phyloP scores from a whole-genome alignment of 1,140 invertebrate genomes.

The Leptonema lineaticorne region DNA sequence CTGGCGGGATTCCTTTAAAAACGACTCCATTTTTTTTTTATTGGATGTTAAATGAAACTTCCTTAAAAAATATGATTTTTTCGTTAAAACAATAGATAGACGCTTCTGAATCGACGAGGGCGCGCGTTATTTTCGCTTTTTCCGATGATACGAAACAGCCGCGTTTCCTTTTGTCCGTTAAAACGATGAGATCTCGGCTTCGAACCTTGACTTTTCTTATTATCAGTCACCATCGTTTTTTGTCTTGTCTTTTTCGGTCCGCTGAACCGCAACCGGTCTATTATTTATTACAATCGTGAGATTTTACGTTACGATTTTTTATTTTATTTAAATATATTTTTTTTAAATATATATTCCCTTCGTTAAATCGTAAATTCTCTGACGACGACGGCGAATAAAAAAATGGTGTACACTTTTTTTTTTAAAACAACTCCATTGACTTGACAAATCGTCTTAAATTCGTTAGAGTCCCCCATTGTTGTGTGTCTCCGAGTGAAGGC shows the following conservation, averaged over 20 bases:
- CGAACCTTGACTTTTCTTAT: conserved; percentile 1
- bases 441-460: too few species aligned
- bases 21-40: too few species aligned
- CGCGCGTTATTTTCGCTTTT: not conserved
- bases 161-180: not conserved
- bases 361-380: too few species aligned
- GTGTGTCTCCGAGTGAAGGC: too few species aligned
- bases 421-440: too few species aligned
- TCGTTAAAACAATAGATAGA: not conserved
- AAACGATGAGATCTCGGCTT: not conserved
- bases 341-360: too few species aligned
- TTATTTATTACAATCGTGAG: not conserved
- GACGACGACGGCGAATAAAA: too few species aligned
- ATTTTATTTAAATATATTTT: too few species aligned
- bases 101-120: not conserved
- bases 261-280: not conserved
- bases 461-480: too few species aligned
- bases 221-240: conserved; percentile 12
- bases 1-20: not conserved
- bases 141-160: not conserved
- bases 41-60: too few species aligned
- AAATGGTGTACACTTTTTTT: too few species aligned
- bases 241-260: not conserved
- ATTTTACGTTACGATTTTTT: not conserved
- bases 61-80: too few species aligned